Evolutionary conservation across 2,888 invertebrate species (phyloP).

Genomic region (Apodemia zela): DNA sequence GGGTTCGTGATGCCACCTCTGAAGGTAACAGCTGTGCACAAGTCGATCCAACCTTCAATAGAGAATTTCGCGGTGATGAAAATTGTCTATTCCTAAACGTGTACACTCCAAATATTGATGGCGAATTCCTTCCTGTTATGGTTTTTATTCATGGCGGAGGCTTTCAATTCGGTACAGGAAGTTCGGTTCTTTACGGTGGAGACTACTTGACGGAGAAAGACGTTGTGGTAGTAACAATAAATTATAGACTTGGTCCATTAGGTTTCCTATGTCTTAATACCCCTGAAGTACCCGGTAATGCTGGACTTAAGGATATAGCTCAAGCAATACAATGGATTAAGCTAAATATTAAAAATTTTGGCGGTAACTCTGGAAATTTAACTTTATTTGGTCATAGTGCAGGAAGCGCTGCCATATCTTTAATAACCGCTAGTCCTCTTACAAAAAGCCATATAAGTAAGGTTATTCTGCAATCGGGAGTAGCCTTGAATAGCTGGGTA

Average conservation of each 20-base stretch:
- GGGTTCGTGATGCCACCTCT: constrained; percentile 80
- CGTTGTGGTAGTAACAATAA: constrained; percentile 77
- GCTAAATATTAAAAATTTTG: constrained; percentile 62
- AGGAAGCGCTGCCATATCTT: constrained; percentile 50
- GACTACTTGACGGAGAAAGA: constrained; percentile 80
- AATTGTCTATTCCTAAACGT: constrained; percentile 86
- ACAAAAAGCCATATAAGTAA: constrained; percentile 57
- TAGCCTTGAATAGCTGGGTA: constrained; percentile 43
- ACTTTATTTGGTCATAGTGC: constrained; percentile 67
- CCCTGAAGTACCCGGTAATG: constrained; percentile 69
- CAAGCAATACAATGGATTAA: constrained; percentile 66
- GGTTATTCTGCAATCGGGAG: constrained; percentile 65
- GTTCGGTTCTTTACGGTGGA: constrained; percentile 64
- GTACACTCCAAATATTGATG: constrained; percentile 80
- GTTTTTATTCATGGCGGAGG: constrained; percentile 80
- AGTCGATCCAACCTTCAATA: constrained; percentile 57
- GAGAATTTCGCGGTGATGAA: constrained; percentile 76
- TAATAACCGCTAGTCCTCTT: constrained; percentile 59
- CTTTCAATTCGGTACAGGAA: constrained; percentile 74
- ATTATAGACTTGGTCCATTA: constrained; percentile 73
- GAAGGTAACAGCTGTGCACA: constrained; percentile 83
- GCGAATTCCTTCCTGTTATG: constrained; percentile 76
- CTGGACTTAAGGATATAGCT: constrained; percentile 65
- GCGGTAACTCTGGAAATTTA: constrained; percentile 63
- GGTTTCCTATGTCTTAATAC: constrained; percentile 67